Evolutionary conservation across 2,797 vertebrate species (phyloP).

Genomic region (Toxotes lorentzi): DNA sequence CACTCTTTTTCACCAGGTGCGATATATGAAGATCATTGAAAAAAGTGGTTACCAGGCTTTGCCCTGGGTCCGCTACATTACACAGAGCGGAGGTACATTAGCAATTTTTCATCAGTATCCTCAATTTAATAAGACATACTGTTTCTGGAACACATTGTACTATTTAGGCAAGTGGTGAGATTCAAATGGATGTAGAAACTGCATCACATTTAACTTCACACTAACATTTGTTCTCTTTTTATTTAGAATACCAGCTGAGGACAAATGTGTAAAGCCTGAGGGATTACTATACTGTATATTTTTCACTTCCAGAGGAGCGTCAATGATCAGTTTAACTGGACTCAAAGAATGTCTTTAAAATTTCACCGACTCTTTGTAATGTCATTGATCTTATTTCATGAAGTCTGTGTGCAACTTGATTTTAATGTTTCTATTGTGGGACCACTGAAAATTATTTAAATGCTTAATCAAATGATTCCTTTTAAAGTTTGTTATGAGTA

Average conservation of each 20-base stretch:
- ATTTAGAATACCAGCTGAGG: slow-evolving; percentile 93
- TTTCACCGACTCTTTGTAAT: slow-evolving; percentile 56
- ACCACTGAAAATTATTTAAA: slow-evolving; percentile 56
- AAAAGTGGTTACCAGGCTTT: slow-evolving; percentile 96
- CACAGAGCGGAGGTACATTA: slow-evolving; percentile 92
- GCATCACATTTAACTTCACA: not conserved
- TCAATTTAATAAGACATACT: not conserved
- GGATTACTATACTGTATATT: slow-evolving; percentile 1
- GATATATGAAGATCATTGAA: slow-evolving; percentile 98
- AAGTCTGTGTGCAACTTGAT: slow-evolving; percentile 46
- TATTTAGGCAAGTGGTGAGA: not conserved
- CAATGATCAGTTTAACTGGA: slow-evolving; percentile 56
- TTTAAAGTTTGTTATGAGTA: slow-evolving; percentile 23
- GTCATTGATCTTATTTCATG: slow-evolving; percentile 49
- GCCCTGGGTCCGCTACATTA: slow-evolving; percentile 98
- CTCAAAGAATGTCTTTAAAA: slow-evolving; percentile 63
- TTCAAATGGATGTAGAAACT: not conserved
- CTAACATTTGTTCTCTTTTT: slow-evolving; percentile 22
- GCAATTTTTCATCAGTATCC: not conserved
- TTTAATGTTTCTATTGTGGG: slow-evolving; percentile 49
- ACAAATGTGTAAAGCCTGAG: slow-evolving; percentile 83
- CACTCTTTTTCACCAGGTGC: slow-evolving; percentile 82
- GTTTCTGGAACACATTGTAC: not conserved
- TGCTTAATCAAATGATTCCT: slow-evolving; percentile 14
- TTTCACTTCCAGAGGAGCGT: slow-evolving; percentile 33